Base-by-base conservation (phyloP, 2,797 vertebrate genomes). In the Otolemur crassicaudatus region DNA sequence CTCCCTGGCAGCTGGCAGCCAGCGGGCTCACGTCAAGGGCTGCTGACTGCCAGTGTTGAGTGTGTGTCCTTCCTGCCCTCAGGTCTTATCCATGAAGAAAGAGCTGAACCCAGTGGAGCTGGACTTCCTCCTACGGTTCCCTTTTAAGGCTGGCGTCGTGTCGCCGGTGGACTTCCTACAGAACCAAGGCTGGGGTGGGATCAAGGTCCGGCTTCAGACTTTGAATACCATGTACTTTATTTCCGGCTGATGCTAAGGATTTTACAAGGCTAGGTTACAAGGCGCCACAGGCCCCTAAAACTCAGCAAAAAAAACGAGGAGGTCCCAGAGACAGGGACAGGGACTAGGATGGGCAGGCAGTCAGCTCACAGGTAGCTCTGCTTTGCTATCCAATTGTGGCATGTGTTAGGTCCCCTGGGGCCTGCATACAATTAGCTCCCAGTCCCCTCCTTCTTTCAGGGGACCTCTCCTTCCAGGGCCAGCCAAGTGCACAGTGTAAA, bases 91-190 rank as follows among this genome's bases (percentile, higher is more conserved):
- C 58, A 79, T 97, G 97, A 98, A 99, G 96, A 98, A 98, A 49
- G 98, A 99, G 96, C 93, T 99, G 94, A 98, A 98, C 79, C 98
- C 96, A 0, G 19, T 23, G 0, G 98, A 99, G 94, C 95, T 99
- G 86, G 98, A 99, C 46, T 99, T 99, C 25, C 98, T 99, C 3
- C 96, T 99, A 77, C 97, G 98, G 70, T 98, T 99, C 95, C 98
- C 98, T 1, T 98, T 97, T 97, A 98, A 98, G 96, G 81, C 98
- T 0, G 98, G 98, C 0, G 17, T 97, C 2, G 7, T 65, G 0
- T 98, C 98, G 0, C 98, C 99, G 0, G 98, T 99, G 97, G 98
- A 98, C 46, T 99, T 99, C 94, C 97, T 99, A 94, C 98, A 97
- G 90, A 37, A 96, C 60, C 98, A 98, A 95, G 95, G 97, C 69